A percentile compares a stretch with the other conserved stretches of the same genome.
Conservation (phyloP, 2,113 vertebrate genomes). For the Ptyas mucosa region DNA sequence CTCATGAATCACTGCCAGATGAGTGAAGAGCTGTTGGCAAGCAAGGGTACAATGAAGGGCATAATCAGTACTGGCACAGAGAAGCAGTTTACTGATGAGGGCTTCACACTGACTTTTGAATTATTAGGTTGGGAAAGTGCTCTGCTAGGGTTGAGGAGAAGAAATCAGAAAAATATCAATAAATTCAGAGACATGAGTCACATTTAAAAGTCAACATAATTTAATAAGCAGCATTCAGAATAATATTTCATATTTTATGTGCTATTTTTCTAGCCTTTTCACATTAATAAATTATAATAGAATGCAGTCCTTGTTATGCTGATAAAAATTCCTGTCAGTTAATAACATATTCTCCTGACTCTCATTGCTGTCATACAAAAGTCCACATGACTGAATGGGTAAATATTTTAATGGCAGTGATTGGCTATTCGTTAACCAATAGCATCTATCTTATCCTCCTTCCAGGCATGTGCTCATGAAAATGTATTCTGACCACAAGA, state of each 20-base stretch:
- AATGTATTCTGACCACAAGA: background rate
- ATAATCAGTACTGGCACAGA: rapidly evolving
- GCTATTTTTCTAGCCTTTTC: background rate
- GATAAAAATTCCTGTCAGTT: background rate
- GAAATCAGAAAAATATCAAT: background rate
- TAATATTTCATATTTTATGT: background rate
- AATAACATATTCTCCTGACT: background rate
- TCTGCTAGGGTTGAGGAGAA: background rate
- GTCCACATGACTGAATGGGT: background rate
- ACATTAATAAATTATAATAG: background rate
- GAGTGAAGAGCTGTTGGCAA: rapidly evolving
- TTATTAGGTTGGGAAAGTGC: rapidly evolving
- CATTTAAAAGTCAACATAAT: background rate
- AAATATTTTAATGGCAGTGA: background rate
- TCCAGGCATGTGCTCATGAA: background rate
- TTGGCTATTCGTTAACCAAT: background rate
- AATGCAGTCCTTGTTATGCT: background rate
- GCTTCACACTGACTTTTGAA: background rate
- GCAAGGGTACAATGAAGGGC: background rate
- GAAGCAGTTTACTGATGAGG: rapidly evolving
- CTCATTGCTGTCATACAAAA: background rate
- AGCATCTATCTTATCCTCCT: background rate
- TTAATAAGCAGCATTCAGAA: background rate
- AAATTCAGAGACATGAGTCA: background rate
- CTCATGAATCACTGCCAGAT: background rate